These are phyloP conservation scores for Andricus curvator DNA, from an alignment of 2,888 invertebrate genomes.

Conservation along the genomic window DNA sequence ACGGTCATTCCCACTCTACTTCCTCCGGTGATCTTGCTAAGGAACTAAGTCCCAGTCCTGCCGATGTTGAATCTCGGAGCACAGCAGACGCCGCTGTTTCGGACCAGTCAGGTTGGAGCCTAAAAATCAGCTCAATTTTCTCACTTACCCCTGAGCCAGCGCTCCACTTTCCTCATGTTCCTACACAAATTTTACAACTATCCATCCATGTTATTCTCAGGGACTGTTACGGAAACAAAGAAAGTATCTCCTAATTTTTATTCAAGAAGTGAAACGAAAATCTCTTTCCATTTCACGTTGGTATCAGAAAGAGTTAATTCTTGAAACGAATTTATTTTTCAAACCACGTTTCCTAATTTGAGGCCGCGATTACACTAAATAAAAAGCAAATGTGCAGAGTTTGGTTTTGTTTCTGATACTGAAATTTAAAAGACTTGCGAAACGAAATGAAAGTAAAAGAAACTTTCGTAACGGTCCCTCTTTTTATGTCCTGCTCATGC, in stretches of 20 bases:
- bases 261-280: too few species aligned
- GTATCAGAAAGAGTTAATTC: too few species aligned
- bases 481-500: constrained; percentile 28
- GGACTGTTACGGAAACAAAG: background rate
- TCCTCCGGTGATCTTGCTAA: constrained; percentile 79
- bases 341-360: too few species aligned
- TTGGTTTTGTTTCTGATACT: too few species aligned
- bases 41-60: constrained; percentile 79
- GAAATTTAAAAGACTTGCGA: background rate
- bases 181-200: background rate
- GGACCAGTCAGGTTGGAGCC: constrained; percentile 80
- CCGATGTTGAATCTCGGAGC: constrained; percentile 78
- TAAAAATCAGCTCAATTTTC: constrained; percentile 81
- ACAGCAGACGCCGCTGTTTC: constrained; percentile 78
- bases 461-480: background rate
- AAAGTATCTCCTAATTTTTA: too few species aligned
- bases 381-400: too few species aligned
- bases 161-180: constrained; percentile 30
- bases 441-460: background rate
- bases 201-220: background rate
- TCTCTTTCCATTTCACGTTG: too few species aligned
- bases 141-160: constrained; percentile 76
- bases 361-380: too few species aligned
- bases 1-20: constrained; percentile 90
- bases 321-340: too few species aligned